These are phyloP conservation scores for Microtus montanus DNA, from an alignment of 2,113 vertebrate species.

Conservation along the genomic window DNA sequence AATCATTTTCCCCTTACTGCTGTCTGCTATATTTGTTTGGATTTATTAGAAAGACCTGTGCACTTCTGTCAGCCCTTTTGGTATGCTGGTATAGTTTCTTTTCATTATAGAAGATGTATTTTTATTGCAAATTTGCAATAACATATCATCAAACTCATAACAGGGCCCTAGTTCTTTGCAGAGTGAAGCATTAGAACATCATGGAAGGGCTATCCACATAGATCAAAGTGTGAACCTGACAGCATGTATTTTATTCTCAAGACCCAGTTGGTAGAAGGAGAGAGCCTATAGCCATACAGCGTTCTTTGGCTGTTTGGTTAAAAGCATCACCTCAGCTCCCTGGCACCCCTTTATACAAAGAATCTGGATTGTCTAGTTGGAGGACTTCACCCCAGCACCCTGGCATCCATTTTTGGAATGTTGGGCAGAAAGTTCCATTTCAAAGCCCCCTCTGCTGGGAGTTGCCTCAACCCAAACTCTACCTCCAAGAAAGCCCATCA, in stretches of 20 bases:
- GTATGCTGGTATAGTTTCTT: accelerated
- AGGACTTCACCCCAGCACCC: no score
- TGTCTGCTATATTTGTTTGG: neutral
- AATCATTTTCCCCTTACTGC: neutral
- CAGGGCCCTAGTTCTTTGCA: neutral
- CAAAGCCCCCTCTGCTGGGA: no score
- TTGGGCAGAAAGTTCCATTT: no score
- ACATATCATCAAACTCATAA: neutral
- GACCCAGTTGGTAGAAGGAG: no score
- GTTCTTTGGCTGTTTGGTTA: no score
- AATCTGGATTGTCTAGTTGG: no score
- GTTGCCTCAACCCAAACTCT: no score
- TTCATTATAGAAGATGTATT: neutral
- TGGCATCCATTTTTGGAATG: no score
- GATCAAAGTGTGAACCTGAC: neutral
- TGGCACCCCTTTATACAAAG: no score
- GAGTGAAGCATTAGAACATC: neutral
- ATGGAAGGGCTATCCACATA: neutral
- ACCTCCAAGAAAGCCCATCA: no score
- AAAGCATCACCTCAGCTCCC: no score
- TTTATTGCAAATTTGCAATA: neutral
- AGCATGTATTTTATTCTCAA: no score
- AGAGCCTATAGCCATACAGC: neutral
- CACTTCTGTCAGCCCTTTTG: neutral
- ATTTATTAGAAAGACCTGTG: neutral